phyloP scores from a whole-genome alignment of 2,113 vertebrate genomes.

The Emydura subglobosa region DNA sequence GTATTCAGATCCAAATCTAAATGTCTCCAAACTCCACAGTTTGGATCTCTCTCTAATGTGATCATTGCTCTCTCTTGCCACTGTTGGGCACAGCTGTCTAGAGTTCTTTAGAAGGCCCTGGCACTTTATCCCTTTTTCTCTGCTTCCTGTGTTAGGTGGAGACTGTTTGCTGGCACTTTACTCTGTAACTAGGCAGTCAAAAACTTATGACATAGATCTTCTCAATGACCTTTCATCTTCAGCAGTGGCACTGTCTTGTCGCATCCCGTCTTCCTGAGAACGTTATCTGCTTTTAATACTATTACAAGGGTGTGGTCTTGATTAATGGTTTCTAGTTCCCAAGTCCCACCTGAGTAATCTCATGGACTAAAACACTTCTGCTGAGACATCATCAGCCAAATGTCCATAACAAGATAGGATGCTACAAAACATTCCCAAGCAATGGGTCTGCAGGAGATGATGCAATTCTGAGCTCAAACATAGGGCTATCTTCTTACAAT shows the following conservation, averaged over 20 bases:
- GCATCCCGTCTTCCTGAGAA: accelerated
- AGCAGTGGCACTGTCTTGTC: not conserved
- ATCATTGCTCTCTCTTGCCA: not conserved
- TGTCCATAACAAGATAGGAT: not conserved
- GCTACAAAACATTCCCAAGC: not conserved
- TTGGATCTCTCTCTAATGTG: not conserved
- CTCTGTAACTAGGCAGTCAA: not conserved
- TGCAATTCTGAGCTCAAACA: not conserved
- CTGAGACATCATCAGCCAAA: not conserved
- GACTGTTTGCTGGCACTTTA: accelerated
- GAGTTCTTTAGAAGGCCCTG: accelerated
- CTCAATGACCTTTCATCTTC: accelerated
- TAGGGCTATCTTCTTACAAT: not conserved
- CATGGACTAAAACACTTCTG: not conserved
- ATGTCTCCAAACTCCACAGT: not conserved
- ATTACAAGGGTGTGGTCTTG: not conserved
- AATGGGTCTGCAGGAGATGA: not conserved
- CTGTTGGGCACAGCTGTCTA: not conserved
- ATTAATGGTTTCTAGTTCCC: not conserved
- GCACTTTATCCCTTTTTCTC: not conserved
- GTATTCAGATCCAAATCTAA: accelerated
- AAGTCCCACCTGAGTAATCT: not conserved
- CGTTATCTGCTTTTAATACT: not conserved
- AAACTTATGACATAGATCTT: accelerated
- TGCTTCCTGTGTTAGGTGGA: accelerated